A percentile compares a stretch with the other conserved stretches of the same genome.
Conservation (phyloP, 2,797 vertebrate species). For the Fundulus diaphanus region DNA sequence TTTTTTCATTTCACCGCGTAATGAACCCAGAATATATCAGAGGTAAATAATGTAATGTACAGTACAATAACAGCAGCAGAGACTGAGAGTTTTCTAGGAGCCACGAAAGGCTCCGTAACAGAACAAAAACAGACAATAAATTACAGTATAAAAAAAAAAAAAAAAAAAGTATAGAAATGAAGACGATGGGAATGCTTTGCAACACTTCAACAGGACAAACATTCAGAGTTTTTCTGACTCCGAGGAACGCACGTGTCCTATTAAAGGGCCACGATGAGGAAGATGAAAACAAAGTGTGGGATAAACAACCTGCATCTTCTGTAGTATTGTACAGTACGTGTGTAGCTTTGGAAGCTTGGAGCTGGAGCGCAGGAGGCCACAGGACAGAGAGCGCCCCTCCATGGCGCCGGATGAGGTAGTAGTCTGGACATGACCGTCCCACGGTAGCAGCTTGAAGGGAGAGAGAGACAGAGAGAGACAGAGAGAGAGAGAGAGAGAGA, state of each 20-base stretch:
- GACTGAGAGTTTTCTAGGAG: conserved; percentile 56
- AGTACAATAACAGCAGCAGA: conserved; percentile 82
- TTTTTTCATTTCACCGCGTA: no score
- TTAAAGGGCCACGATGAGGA: conserved; percentile 56
- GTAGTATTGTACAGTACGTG: conserved; percentile 51
- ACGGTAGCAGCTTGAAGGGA: conserved; percentile 62
- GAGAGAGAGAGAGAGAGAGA: conserved; percentile 67
- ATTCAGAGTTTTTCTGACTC: conserved; percentile 22
- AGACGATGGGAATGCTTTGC: conserved; percentile 47
- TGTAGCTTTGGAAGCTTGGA: conserved; percentile 73
- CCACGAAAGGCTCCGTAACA: conserved; percentile 55
- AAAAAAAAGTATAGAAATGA: conserved; percentile 12
- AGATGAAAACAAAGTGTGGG: conserved; percentile 27
- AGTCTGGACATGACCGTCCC: conserved; percentile 49
- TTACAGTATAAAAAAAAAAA: conserved; percentile 49
- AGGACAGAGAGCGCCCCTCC: conserved; percentile 58
- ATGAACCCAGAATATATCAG: conserved; percentile 62
- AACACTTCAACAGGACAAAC: conserved; percentile 59
- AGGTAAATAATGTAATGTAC: conserved; percentile 81
- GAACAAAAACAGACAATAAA: conserved; percentile 25
- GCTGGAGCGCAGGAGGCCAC: conserved; percentile 67
- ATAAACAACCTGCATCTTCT: conserved; percentile 61
- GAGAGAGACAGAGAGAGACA: conserved; percentile 57
- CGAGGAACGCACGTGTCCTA: conserved; percentile 54
- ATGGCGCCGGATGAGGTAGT: conserved; percentile 81